Conservation (phyloP, 2,113 vertebrate genomes). For the Myanophis thanlyinensis region DNA sequence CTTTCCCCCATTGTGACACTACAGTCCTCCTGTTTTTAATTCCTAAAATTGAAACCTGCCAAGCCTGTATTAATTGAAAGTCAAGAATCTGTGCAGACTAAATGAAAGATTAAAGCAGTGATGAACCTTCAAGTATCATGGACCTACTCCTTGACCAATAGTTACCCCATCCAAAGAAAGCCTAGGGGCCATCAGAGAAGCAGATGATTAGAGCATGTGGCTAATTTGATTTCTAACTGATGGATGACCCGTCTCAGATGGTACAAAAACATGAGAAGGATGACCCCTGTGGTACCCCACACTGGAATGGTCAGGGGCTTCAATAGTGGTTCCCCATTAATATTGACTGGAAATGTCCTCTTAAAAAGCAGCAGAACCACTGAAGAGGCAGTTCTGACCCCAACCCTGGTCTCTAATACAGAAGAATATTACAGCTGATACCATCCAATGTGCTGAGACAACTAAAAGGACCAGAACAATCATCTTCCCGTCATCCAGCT, state of each 20-base stretch:
- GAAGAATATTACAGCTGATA: neutral
- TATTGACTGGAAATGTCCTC: neutral
- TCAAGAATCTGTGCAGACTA: neutral
- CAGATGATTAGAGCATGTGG: neutral
- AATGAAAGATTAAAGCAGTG: neutral
- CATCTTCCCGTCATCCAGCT: neutral
- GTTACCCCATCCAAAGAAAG: neutral
- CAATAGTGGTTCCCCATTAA: neutral
- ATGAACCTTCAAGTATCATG: neutral
- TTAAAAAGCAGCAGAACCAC: neutral
- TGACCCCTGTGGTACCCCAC: neutral
- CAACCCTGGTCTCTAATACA: neutral
- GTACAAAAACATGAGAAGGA: neutral
- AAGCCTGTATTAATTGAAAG: neutral
- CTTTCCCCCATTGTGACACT: neutral
- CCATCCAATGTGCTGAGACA: neutral
- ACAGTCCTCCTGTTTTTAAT: neutral
- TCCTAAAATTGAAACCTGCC: neutral
- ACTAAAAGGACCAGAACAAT: neutral
- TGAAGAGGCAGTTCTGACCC: neutral
- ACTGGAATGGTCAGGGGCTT: neutral
- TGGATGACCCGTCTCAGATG: neutral
- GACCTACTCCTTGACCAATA: no score
- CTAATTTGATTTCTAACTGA: neutral
- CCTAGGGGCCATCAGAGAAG: neutral